These are phyloP conservation scores for Uria aalge DNA, from an alignment of 2,113 vertebrate species.

Conservation along the genomic window DNA sequence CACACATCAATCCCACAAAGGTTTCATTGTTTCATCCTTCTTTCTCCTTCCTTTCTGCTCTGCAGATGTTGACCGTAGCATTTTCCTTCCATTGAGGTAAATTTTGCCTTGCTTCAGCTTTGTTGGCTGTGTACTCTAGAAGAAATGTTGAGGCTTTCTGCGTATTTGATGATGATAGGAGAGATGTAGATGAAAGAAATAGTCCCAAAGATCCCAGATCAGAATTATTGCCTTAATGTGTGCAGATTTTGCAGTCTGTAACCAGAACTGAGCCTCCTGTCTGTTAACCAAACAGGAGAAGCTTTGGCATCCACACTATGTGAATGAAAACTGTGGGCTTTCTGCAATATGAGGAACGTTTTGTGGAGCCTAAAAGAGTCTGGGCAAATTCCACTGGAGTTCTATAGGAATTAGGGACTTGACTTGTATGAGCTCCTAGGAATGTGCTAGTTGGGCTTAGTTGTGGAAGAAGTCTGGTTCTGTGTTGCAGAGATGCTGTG, in stretches of 20 bases:
- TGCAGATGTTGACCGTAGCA: background rate
- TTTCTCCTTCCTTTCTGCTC: background rate
- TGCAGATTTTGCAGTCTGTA: background rate
- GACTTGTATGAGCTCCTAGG: background rate
- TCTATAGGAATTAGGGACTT: background rate
- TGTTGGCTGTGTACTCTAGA: background rate
- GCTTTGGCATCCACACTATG: fast-evolving
- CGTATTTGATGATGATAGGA: background rate
- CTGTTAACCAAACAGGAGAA: background rate
- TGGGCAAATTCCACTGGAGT: background rate
- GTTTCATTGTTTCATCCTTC: background rate
- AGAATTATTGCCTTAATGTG: background rate
- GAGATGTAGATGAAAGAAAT: background rate
- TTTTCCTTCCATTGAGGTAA: background rate
- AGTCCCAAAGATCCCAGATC: background rate
- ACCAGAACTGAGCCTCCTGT: background rate
- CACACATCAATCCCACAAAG: fast-evolving
- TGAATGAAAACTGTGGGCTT: background rate
- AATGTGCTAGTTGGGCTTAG: background rate
- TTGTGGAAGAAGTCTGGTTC: background rate
- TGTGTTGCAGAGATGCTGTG: background rate
- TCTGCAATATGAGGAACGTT: background rate
- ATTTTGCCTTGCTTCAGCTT: background rate
- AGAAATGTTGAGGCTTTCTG: background rate
- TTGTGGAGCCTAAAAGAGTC: background rate